phyloP scores from a whole-genome alignment of 1,140 invertebrate species.

The Bombus cullumanus region DNA sequence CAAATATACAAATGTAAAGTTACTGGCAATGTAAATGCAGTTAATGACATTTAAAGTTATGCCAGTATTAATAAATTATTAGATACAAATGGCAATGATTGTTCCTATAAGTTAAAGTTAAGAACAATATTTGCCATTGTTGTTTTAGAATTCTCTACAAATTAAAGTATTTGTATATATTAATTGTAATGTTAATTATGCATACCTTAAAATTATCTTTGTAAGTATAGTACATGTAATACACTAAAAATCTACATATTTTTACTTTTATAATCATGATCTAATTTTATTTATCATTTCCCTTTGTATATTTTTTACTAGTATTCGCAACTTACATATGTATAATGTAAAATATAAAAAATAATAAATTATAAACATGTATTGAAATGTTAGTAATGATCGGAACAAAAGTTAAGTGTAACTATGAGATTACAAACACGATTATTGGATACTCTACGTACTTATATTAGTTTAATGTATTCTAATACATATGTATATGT shows the following conservation, averaged over 20 bases:
- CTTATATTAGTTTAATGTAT: background rate
- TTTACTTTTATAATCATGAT: slow-evolving; percentile 73
- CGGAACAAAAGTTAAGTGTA: background rate
- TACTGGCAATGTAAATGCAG: slow-evolving; percentile 21
- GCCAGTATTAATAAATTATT: slow-evolving; percentile 56
- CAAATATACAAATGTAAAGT: slow-evolving; percentile 61
- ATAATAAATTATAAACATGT: background rate
- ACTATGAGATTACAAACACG: background rate
- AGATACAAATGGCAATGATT: slow-evolving; percentile 36
- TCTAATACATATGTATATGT: background rate
- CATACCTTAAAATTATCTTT: slow-evolving; percentile 56
- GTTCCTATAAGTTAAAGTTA: slow-evolving; percentile 28
- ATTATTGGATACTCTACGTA: background rate
- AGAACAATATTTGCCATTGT: slow-evolving; percentile 33
- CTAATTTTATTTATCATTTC: slow-evolving; percentile 63
- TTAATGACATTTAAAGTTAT: slow-evolving; percentile 32
- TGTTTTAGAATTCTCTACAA: slow-evolving; percentile 32
- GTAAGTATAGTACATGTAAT: slow-evolving; percentile 71
- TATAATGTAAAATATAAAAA: background rate
- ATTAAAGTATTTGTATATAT: slow-evolving; percentile 61
- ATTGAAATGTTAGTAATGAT: background rate
- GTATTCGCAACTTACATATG: background rate
- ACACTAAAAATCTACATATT: slow-evolving; percentile 73
- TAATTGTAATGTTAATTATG: slow-evolving; percentile 55
- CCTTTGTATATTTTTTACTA: slow-evolving; percentile 6